These are phyloP conservation scores for Clamator glandarius DNA, from an alignment of 2,797 vertebrate species.

Conservation along the genomic window DNA sequence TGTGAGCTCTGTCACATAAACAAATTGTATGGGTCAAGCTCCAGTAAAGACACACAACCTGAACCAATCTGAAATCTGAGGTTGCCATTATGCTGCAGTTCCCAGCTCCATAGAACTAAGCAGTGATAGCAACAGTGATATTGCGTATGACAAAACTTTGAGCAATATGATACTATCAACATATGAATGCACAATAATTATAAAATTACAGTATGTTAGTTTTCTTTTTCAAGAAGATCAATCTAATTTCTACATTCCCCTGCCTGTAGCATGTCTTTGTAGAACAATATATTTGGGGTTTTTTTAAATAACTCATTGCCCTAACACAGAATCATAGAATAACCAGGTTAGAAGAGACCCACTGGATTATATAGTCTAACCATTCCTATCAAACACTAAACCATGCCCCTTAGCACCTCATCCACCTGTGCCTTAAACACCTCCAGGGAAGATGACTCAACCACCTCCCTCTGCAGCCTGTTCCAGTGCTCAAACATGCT, in stretches of 20 bases:
- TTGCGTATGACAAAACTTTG: neutral
- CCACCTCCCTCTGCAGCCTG: no score
- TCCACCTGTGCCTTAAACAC: no score
- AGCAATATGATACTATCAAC: neutral
- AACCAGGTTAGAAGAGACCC: no score
- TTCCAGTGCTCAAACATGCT: no score
- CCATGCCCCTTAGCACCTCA: no score
- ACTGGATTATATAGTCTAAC: no score
- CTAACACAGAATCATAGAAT: no score
- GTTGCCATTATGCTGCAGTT: neutral
- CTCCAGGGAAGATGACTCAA: no score
- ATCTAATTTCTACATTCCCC: neutral
- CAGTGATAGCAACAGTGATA: neutral
- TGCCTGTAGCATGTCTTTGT: neutral
- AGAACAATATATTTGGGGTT: neutral
- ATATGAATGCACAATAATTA: neutral
- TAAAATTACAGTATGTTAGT: neutral
- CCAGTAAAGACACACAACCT: neutral
- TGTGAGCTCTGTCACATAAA: neutral
- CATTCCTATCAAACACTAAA: no score
- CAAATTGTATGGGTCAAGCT: neutral
- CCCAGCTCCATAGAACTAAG: neutral
- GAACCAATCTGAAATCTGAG: neutral
- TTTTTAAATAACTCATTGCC: neutral
- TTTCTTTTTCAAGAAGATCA: neutral